Evolutionary conservation across 2,113 vertebrate species (phyloP), one percentile per base, ranked within the genome.

Genomic region (Dendropsophus ebraccatus): DNA sequence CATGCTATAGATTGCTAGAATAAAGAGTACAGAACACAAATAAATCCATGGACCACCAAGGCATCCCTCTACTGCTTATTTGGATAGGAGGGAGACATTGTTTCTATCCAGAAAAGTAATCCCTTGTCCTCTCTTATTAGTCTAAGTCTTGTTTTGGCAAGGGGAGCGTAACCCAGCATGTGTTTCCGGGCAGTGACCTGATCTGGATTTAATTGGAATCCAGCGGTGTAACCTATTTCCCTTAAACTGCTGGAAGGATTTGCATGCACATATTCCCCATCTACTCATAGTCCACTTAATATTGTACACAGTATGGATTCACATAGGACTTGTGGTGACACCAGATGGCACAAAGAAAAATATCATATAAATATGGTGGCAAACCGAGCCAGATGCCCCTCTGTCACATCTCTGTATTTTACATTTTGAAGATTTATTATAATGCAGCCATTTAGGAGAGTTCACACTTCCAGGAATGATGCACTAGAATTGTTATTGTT

Each of bases 21-120:
- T 87, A 79, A 85, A 88, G 85, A 54, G 49, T 80, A 77, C 78
- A 87, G 87, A 78, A 87, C 65, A 81, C 84, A 52, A 87, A 77
- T 81, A 49, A 75, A 80, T 84, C 60, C 30, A 10, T 13, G 60
- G 8, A 5, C 10, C 25, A 25, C 0, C 0, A 0, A 58, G 19
- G 80, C 67, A 10, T 50, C 13, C 41, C 25, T n/a, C 41, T 77
- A 49, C 35, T 32, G 45, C n/a, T 50, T 74, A 41, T 60, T 65
- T 84, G 56, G 56, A 65, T 75, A 84, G 52, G 50, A 60, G 70
- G 10, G 54, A 74, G 52, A 72, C 67, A 41, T 60, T 84, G 52
- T 84, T 74, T 49, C 58, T 52, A 14, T 82, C 45, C 60, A 52
- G 62, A 32, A 67, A 47, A 54, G 54, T 32, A 84, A 84, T 76